Percentiles rank a stretch among this genome's conserved stretches.
phyloP scores from a whole-genome alignment of 2,113 vertebrate species.

The Climacteris rufus region DNA sequence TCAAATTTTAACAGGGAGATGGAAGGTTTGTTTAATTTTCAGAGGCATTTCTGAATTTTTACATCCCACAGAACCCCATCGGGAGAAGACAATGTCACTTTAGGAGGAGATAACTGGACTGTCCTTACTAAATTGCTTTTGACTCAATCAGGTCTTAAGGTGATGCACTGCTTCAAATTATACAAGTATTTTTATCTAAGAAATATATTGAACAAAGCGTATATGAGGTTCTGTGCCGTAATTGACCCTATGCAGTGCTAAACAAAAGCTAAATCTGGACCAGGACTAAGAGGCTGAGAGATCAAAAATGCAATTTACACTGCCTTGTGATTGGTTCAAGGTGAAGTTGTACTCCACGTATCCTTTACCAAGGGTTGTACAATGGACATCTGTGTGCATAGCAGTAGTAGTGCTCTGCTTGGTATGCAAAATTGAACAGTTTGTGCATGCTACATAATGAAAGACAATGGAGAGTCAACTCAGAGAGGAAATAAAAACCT shows the following conservation, averaged over 20 bases:
- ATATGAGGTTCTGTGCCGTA: not conserved
- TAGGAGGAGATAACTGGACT: not conserved
- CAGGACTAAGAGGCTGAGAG: not conserved
- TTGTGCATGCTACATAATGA: not conserved
- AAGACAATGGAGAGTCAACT: not conserved
- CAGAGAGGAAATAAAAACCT: not conserved
- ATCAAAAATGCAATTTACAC: not conserved
- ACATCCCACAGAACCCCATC: not conserved
- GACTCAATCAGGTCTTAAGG: not conserved
- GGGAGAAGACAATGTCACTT: not conserved
- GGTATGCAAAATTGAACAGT: not conserved
- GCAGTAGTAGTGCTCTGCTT: not conserved
- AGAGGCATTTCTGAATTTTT: not conserved
- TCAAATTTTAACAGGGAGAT: not conserved
- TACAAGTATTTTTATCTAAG: not conserved
- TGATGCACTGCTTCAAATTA: not conserved
- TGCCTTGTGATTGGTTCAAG: not conserved
- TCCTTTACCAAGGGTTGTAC: not conserved
- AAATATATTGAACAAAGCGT: not conserved
- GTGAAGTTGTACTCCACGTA: accelerated
- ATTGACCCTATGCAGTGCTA: not conserved
- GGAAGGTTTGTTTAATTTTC: not conserved
- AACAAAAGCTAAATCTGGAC: not conserved
- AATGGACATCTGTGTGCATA: accelerated
- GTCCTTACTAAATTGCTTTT: not conserved